Base-by-base conservation (phyloP, 2,888 invertebrate genomes). In the Ommatoiulus sabulosus region DNA sequence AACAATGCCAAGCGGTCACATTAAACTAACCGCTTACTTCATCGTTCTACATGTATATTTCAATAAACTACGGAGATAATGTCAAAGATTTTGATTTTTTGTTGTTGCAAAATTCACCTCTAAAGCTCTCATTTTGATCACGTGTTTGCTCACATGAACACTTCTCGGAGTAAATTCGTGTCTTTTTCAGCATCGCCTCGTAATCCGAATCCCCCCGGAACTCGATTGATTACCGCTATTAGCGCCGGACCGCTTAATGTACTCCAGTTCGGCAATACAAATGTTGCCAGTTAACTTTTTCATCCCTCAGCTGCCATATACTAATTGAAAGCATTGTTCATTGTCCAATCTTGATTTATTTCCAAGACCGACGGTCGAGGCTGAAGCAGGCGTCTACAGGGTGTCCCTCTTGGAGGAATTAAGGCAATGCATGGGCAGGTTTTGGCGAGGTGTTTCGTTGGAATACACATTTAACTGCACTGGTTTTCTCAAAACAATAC, bases 281-380 rank as follows among this genome's bases (percentile, higher is more conserved):
- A 80, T 80, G 80, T 24, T 80, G 3, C 24, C 12, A 35, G 80
- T 80, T 80, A 80, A 80, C 80, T 80, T 24, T 35, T 80, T 35
- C 12, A 80, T 80, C 80, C 80, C 80, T 80, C 80, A 80, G 80
- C 12, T 80, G 80, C 80, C 80, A 80, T 80, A 35, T 80, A 80
- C 80, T 80, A 80, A 80, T 80, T 80, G 80, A 80, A 80, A 80
- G 80, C 80, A 80, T 80, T 80, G 80, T 80, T 80, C 80, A 80
- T 35, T 80, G 80, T 80, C 80, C 80, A 80, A 80, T 80, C 80
- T 80, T 80, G 80, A 80, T 80, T 80, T 80, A 80, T 80, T 35
- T 72, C 24, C 72, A 3, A 4, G n/a, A n/a, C n/a, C 24, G 72
- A 24, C 24, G 8, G 72, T 24, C 35, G 35, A 80, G 80, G 80